phyloP scores from a whole-genome alignment of 2,113 vertebrate species.

The Gallinago undulata region DNA sequence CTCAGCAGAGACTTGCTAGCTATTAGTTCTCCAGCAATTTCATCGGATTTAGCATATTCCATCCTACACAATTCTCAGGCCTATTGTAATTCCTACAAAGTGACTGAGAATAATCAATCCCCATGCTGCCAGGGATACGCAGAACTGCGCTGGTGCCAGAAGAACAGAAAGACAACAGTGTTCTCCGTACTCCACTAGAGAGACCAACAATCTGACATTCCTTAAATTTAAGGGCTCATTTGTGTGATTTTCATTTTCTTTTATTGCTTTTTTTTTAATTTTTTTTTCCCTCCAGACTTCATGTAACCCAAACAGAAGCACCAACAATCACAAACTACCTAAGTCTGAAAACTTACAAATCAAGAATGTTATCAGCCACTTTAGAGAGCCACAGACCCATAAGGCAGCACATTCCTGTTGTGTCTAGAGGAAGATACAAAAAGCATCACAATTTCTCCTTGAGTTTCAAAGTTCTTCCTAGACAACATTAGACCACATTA shows the following conservation, averaged over 20 bases:
- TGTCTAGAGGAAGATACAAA: background rate
- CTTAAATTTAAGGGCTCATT: background rate
- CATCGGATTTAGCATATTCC: background rate
- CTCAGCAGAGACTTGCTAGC: conserved; percentile 9
- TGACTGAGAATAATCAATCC: background rate
- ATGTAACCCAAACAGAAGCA: background rate
- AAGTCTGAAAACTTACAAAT: background rate
- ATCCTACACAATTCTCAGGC: conserved; percentile 30
- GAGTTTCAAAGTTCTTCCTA: background rate
- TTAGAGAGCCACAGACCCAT: background rate
- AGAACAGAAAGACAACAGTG: background rate
- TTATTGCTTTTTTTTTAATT: background rate
- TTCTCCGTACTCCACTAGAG: background rate
- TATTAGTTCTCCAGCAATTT: conserved; percentile 10
- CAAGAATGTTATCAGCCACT: background rate
- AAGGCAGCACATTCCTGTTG: background rate
- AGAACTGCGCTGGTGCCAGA: background rate
- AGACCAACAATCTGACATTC: background rate
- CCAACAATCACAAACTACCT: background rate
- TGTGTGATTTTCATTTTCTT: background rate
- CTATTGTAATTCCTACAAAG: conserved; percentile 4
- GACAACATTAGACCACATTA: background rate
- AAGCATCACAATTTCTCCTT: background rate
- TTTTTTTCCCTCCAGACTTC: background rate
- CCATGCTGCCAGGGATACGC: background rate